Conservation (phyloP, 2,888 invertebrate species). For the Seladonia tumulorum region DNA sequence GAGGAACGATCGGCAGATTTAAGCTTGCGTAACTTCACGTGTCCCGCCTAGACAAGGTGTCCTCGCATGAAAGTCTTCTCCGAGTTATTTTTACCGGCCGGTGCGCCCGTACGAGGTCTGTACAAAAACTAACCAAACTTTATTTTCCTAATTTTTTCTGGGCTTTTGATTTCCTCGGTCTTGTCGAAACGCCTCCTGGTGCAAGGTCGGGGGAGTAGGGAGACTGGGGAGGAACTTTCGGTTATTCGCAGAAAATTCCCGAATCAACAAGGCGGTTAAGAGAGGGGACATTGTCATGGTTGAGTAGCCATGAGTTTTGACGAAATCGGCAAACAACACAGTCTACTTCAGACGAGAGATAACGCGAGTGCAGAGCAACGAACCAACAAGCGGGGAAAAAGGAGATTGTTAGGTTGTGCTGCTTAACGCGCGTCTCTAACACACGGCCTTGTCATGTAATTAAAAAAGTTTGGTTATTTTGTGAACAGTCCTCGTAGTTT, state of each 20-base stretch:
- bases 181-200: too few relatives aligned
- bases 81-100: conserved; percentile 52
- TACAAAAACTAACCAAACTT: not conserved
- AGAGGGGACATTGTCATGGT: too few relatives aligned
- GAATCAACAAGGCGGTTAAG: too few relatives aligned
- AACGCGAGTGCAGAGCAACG: not conserved
- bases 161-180: too few relatives aligned
- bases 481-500: not conserved
- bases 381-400: not conserved
- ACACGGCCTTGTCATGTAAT: not conserved
- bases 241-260: too few relatives aligned
- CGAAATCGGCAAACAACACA: too few relatives aligned
- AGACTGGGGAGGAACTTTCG: too few relatives aligned
- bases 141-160: not conserved
- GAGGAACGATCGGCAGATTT: conserved; percentile 55
- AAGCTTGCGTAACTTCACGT: conserved; percentile 62
- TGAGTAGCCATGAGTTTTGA: too few relatives aligned
- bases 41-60: conserved; percentile 42
- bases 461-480: not conserved
- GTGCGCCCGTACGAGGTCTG: not conserved
- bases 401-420: too few relatives aligned
- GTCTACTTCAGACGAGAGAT: not conserved
- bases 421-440: not conserved
- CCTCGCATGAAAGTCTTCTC: conserved; percentile 66
- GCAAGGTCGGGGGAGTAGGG: too few relatives aligned